Evolutionary conservation across 2,888 invertebrate species (phyloP).

Genomic region (Philereme vetulata): DNA sequence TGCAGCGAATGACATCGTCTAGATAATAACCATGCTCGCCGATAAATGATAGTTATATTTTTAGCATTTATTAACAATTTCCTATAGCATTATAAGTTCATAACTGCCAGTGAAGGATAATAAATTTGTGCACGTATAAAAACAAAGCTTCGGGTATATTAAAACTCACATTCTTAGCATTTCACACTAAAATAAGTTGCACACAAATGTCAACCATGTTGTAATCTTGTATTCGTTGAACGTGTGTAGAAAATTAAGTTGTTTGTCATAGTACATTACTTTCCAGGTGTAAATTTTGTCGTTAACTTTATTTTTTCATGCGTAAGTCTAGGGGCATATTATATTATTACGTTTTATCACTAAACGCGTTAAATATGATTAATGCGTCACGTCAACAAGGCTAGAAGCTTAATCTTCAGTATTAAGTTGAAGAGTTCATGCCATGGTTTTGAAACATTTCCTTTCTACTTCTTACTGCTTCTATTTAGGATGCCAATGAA

Average conservation of each 20-base stretch:
- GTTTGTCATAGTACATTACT: constrained; percentile 19
- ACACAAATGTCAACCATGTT: constrained; percentile 26
- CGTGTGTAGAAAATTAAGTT: constrained; percentile 33
- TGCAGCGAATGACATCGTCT: constrained; percentile 34
- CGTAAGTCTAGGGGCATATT: neutral
- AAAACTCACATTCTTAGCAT: constrained; percentile 21
- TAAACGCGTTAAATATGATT: constrained; percentile 5
- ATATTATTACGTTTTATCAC: constrained; percentile 12
- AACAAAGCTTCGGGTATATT: constrained; percentile 24
- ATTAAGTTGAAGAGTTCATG: constrained; percentile 12
- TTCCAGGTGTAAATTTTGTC: constrained; percentile 23
- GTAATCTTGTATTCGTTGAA: constrained; percentile 22
- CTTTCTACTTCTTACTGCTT: constrained; percentile 9
- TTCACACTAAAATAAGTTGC: constrained; percentile 22
- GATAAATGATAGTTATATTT: constrained; percentile 32
- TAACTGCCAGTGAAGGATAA: constrained; percentile 13
- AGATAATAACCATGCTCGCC: constrained; percentile 24
- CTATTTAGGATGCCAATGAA: constrained; percentile 6
- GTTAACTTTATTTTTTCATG: constrained; percentile 14
- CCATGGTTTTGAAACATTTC: constrained; percentile 4
- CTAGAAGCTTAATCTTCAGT: neutral
- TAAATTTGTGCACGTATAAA: constrained; percentile 23
- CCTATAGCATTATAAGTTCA: constrained; percentile 19
- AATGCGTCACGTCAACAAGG: constrained; percentile 7
- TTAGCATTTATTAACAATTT: constrained; percentile 32